A percentile compares a stretch with the other conserved stretches of the same genome.
phyloP scores from a whole-genome alignment of 2,888 invertebrate species.

The Phyllotreta cruciferae region DNA sequence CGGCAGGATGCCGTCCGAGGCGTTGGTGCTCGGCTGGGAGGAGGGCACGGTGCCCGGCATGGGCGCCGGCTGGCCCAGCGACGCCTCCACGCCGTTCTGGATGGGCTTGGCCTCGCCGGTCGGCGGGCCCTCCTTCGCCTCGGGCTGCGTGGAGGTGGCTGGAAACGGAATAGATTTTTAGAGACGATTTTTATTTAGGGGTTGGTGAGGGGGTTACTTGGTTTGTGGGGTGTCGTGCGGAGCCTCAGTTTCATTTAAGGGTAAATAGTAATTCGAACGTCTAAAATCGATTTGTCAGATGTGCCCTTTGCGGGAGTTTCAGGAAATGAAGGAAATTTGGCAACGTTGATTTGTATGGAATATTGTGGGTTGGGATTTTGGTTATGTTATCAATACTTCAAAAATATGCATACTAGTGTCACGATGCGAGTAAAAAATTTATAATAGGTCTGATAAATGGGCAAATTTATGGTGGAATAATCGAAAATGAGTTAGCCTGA shows the following conservation, averaged over 20 bases:
- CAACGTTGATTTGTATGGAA: no score
- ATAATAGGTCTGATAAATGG: background rate
- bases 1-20: constrained; percentile 53
- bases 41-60: constrained; percentile 57
- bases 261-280: no score
- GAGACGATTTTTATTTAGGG: no score
- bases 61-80: constrained; percentile 52
- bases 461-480: background rate
- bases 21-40: constrained; percentile 46
- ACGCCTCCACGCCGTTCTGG: constrained; percentile 43
- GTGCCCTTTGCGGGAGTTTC: no score
- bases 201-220: no score
- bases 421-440: background rate
- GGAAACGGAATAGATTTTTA: no score
- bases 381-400: no score
- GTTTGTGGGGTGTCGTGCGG: no score
- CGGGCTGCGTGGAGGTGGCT: constrained; percentile 43
- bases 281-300: no score
- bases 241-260: no score
- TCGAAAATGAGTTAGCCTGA: background rate
- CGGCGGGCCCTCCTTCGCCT: constrained; percentile 40
- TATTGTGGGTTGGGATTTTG: no score
- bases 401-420: background rate
- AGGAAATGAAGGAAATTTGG: no score
- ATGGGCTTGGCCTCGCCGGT: constrained; percentile 40